These are phyloP conservation scores for Drosophila bocki DNA, from an alignment of 1,140 invertebrate genomes.

Conservation along the genomic window DNA sequence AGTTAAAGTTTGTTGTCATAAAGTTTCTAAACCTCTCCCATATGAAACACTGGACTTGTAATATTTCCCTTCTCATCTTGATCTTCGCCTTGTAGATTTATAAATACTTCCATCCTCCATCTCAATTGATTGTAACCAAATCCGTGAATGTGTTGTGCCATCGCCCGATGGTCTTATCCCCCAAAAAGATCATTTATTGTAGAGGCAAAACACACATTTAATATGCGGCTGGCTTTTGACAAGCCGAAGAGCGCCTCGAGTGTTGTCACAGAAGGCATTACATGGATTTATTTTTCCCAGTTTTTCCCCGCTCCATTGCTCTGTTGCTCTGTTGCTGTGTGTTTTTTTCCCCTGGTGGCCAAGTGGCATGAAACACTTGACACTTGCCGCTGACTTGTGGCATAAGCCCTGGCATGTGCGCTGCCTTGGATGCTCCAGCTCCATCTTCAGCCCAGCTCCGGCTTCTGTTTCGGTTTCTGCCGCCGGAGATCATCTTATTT, in stretches of 20 bases:
- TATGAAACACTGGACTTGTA: neutral
- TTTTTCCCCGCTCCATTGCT: neutral
- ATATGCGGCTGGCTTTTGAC: constrained; percentile 56
- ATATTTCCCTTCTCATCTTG: neutral
- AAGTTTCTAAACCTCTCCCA: too few species aligned
- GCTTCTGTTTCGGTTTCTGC: constrained; percentile 49
- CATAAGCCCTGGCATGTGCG: constrained; percentile 67
- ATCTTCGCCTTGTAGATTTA: neutral
- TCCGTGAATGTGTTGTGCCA: constrained; percentile 26
- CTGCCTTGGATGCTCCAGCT: constrained; percentile 39
- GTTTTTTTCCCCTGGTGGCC: constrained; percentile 40
- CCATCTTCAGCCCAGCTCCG: constrained; percentile 16
- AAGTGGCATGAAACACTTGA: constrained; percentile 77
- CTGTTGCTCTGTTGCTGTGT: constrained; percentile 3
- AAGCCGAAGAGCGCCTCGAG: constrained; percentile 69
- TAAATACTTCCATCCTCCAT: constrained; percentile 13
- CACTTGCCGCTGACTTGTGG: constrained; percentile 79
- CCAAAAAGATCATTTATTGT: constrained; percentile 44
- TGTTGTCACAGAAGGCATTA: constrained; percentile 77
- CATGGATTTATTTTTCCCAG: constrained; percentile 58
- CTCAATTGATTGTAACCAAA: constrained; percentile 24
- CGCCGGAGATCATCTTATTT: constrained; percentile 67
- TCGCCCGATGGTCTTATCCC: constrained; percentile 35
- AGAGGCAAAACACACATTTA: constrained; percentile 49
- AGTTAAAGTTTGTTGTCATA: too few species aligned